Base-by-base conservation (phyloP, 2,888 invertebrate genomes). In the Cheilosia scutellata region DNA sequence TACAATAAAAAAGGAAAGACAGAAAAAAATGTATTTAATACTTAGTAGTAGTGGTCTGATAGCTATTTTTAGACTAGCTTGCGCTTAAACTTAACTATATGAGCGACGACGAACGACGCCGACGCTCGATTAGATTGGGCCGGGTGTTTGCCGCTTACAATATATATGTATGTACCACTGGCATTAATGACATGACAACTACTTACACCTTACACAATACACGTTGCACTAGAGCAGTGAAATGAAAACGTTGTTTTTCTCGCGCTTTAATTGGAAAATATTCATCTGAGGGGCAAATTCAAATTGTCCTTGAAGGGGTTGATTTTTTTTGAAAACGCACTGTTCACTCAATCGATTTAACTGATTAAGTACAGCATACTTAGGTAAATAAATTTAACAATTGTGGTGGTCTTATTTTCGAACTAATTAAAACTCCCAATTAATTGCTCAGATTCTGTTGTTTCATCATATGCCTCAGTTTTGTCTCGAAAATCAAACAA, bases 1-100 rank as follows among this genome's bases (percentile, higher is more conserved):
- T 40, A 63, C 5, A 53, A 60, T 72, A 51, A 20, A 47, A 65
- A 9, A 0, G 29, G 20, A 53, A 53, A n/a, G 11, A 57, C 2
- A n/a, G 25, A 58, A 42, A 60, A 31, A 27, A 20, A 20, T 13
- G 29, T 31, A 58, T 55, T 53, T n/a, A 51, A 20, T 71, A 63
- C 42, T 31, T 62, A 53, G 65, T 71, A 33, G 51, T 51, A 71
- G 76, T 40, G 49, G 65, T 44, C 20, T 27, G 49, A 29, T 57
- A 29, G 63, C 62, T 86, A 86, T 86, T 86, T 86, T 72, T 86
- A 86, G 82, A 82, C 25, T 68, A 49, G 71, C 57, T 66, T 72
- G 68, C 51, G 71, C 31, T 65, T 42, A 49, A 16, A 6, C 2
- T 65, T 49, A 25, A n/a, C 20, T 65, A 44, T 9, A n/a, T 33